A percentile compares a stretch with the other conserved stretches of the same genome.
Conservation (phyloP, 1,140 invertebrate species). For the Ectropis grisescens region DNA sequence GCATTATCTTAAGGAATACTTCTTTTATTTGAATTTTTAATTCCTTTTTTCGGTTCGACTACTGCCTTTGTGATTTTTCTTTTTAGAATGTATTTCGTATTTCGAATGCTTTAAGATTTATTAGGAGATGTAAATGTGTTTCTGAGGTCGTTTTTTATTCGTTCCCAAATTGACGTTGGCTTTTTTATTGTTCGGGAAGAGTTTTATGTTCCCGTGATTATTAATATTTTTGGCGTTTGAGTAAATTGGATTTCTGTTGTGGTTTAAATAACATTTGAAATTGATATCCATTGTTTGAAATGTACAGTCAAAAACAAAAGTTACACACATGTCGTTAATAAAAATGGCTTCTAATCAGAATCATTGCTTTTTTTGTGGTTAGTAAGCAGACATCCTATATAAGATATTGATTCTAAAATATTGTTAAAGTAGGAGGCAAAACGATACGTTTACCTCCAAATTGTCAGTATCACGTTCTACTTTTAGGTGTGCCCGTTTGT, state of each 20-base stretch:
- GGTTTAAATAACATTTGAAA: no score
- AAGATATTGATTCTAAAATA: no score
- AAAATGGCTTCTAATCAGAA: no score
- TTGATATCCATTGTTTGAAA: no score
- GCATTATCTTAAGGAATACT: constrained; percentile 66
- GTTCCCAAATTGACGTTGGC: constrained; percentile 10
- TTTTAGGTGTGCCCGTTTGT: no score
- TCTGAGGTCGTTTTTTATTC: constrained; percentile 16
- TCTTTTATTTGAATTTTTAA: constrained; percentile 68
- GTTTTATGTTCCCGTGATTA: constrained; percentile 2
- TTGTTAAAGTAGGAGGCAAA: no score
- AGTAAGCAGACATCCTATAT: no score
- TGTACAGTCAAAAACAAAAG: no score
- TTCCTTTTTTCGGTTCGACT: constrained; percentile 59
- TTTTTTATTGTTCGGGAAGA: constrained; percentile 3
- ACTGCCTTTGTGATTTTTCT: constrained; percentile 40
- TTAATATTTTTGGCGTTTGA: neutral
- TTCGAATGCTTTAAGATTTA: constrained; percentile 36
- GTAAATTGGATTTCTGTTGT: constrained; percentile 1
- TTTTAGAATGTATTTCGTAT: constrained; percentile 35
- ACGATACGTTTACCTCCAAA: no score
- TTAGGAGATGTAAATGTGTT: constrained; percentile 45
- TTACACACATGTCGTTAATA: no score
- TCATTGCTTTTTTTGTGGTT: no score
- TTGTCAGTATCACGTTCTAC: no score